Evolutionary conservation across 2,888 invertebrate species (phyloP), one percentile per base, ranked within the genome.

Genomic region (Drosophila nigricruria): DNA sequence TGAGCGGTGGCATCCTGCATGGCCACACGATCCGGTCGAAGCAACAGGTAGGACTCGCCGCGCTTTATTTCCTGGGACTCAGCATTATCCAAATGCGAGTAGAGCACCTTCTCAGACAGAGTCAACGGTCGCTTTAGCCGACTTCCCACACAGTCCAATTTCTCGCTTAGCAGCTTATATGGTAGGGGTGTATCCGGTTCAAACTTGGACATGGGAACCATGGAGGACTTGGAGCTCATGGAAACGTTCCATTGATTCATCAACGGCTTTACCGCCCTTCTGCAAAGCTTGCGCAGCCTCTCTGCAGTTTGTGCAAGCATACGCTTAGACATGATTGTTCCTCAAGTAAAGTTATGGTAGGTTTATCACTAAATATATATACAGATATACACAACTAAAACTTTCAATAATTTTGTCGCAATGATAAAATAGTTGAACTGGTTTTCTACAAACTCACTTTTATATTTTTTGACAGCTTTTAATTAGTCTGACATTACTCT

Each of bases 1-100:
- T 99, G 99, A 2, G 99, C 99, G 12, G 99, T 99, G 62, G 99
- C 99, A 94, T 99, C 99, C 93, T 99, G 99, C 99, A 99, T 99
- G 71, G 99, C 99, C 70, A 99, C 99, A 73, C 99, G 95, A 93
- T 99, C 99, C 0, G 99, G 99, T 25, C 99, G 95, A 53, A 99
- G 94, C 68, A 98, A 95, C 53, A 99, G 94, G 93, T 99, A 99
- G 71, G 97, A 98, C 49, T 95, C 95, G 34, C 99, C 99, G 68
- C 99, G 95, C 85, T 95, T 95, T 66, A 99, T 96, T 0, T 98
- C 98, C 95, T 98, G 98, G 47, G 94, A 95, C 62, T 95, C 93
- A 2, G 99, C 98, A 86, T 98, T 96, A 94, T 99, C 98, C 89
- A 99, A 94, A 93, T 99, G 99, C 0, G 99, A 98, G 93, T 99